Conservation (phyloP, 2,888 invertebrate genomes). For the Cyrtodaria siliqua region DNA sequence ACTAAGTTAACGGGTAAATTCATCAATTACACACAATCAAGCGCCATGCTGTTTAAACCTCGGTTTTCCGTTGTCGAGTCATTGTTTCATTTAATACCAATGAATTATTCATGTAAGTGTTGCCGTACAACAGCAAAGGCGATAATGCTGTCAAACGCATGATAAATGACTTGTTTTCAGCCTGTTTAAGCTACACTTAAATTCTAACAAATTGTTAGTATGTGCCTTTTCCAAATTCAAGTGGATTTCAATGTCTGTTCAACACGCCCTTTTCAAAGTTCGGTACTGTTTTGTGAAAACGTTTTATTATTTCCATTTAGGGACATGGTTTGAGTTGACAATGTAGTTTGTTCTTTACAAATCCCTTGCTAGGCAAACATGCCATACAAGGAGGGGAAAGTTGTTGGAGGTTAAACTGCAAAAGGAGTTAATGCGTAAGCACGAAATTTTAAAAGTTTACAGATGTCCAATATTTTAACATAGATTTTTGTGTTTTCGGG, state of each 20-base stretch:
- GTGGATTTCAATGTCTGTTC: constrained; percentile 15
- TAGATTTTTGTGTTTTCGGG: background rate
- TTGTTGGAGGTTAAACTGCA: too few relatives aligned
- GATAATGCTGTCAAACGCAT: constrained; percentile 63
- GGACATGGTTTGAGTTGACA: too few relatives aligned
- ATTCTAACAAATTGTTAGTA: constrained; percentile 50
- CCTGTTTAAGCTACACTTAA: constrained; percentile 53
- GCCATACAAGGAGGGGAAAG: too few relatives aligned
- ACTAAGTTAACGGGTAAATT: background rate
- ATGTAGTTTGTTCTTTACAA: too few relatives aligned
- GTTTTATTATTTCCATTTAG: too few relatives aligned
- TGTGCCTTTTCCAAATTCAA: constrained; percentile 34
- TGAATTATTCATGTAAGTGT: constrained; percentile 58
- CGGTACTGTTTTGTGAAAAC: background rate
- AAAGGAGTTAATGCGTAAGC: too few relatives aligned
- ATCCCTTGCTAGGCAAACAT: too few relatives aligned
- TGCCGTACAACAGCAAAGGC: constrained; percentile 35
- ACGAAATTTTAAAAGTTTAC: too few relatives aligned
- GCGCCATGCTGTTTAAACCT: constrained; percentile 28
- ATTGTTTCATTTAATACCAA: constrained; percentile 56
- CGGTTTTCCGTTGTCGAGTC: constrained; percentile 14
- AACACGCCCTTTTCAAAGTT: background rate
- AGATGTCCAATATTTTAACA: background rate
- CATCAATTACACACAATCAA: constrained; percentile 32
- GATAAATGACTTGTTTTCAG: constrained; percentile 61